Percentiles rank a stretch among this genome's conserved stretches.
phyloP scores from a whole-genome alignment of 2,797 vertebrate genomes.

The Myotis findleyi region DNA sequence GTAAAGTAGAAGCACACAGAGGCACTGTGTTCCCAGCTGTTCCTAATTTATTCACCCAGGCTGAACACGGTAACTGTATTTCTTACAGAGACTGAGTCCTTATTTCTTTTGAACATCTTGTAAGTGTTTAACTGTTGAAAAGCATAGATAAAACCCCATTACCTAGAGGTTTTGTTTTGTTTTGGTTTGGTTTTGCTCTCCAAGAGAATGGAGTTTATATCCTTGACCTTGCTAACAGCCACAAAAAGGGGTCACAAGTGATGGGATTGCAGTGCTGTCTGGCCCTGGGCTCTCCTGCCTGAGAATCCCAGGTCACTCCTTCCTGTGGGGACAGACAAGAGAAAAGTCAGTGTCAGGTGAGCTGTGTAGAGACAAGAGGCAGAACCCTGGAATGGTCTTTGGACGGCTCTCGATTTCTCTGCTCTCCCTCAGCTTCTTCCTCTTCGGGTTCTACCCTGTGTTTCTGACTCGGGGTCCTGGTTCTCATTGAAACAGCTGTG shows the following conservation, averaged over 20 bases:
- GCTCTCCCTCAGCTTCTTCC: background rate
- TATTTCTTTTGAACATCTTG: slow-evolving; percentile 40
- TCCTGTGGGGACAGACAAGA: background rate
- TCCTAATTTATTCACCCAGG: background rate
- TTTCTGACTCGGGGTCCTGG: background rate
- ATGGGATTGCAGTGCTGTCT: background rate
- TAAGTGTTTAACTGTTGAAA: slow-evolving; percentile 42
- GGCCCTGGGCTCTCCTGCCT: background rate
- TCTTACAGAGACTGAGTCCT: background rate
- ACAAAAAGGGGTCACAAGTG: background rate
- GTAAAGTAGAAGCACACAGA: background rate
- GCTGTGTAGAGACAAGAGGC: background rate
- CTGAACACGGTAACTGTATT: background rate
- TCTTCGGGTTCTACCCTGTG: background rate
- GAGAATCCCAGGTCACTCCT: background rate
- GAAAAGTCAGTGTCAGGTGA: background rate
- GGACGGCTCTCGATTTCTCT: background rate
- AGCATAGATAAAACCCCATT: background rate
- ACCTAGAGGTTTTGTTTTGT: background rate
- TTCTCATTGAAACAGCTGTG: background rate
- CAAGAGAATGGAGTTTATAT: background rate
- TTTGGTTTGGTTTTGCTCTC: background rate
- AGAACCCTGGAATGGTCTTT: background rate
- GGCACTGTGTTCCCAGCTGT: slow-evolving; percentile 26
- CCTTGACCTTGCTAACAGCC: background rate